Percentiles rank a stretch among this genome's conserved stretches.
phyloP scores from a whole-genome alignment of 23 tunicate species.

The Halocynthia aurantium region DNA sequence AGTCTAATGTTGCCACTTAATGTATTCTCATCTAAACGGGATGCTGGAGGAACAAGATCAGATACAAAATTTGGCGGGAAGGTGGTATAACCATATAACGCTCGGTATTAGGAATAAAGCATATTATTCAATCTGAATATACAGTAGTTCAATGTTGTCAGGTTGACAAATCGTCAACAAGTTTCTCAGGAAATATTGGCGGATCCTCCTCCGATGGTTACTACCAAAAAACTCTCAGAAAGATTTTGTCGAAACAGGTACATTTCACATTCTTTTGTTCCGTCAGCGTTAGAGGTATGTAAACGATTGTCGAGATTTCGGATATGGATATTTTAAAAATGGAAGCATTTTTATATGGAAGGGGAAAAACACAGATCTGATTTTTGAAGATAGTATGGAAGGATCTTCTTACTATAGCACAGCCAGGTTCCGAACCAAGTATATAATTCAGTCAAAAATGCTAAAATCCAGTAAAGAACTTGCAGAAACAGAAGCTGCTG shows the following conservation, averaged over 20 bases:
- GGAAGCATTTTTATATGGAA: background rate
- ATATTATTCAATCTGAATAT: background rate
- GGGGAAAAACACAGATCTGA: slow-evolving; percentile 19
- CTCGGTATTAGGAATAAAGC: background rate
- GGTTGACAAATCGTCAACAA: background rate
- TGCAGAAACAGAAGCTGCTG: slow-evolving; percentile 55
- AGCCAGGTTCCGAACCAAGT: slow-evolving; percentile 40
- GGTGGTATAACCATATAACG: background rate
- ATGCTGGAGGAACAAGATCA: background rate
- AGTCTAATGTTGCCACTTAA: background rate
- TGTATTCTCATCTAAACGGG: background rate
- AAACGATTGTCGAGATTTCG: no score
- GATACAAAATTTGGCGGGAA: background rate
- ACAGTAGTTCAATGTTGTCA: background rate
- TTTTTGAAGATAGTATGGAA: slow-evolving; percentile 13
- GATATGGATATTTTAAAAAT: background rate
- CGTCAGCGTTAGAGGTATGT: background rate
- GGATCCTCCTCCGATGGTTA: slow-evolving; percentile 4
- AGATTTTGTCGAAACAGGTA: slow-evolving; percentile 7
- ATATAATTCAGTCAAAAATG: slow-evolving; percentile 15
- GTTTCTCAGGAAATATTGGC: background rate
- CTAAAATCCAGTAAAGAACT: slow-evolving; percentile 24
- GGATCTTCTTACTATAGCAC: slow-evolving; percentile 14
- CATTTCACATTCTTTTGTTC: background rate
- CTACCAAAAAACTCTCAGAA: slow-evolving; percentile 1